A percentile compares a stretch with the other conserved stretches of the same genome.
Evolutionary conservation across 2,113 vertebrate genomes (phyloP).

Genomic region (Bettongia penicillata): DNA sequence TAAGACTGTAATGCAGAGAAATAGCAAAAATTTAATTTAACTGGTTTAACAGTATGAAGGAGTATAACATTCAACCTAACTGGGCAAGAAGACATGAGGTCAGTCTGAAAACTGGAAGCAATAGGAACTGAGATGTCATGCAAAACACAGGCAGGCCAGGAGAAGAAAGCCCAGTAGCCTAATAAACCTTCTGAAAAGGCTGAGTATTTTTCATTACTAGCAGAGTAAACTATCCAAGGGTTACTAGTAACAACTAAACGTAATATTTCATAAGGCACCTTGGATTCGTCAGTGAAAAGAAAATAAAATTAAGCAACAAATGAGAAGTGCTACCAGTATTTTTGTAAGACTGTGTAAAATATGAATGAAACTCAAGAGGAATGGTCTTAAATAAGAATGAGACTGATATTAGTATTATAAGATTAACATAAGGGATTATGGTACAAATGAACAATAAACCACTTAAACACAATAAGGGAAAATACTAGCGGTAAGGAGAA

Average conservation of each 20-base stretch:
- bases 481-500: neutral
- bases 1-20: neutral
- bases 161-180: neutral
- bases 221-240: neutral
- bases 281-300: neutral
- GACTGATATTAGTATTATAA: neutral
- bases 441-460: neutral
- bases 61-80: neutral
- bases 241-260: neutral
- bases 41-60: neutral
- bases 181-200: no score
- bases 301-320: neutral
- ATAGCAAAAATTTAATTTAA: neutral
- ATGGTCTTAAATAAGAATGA: neutral
- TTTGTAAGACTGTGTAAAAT: neutral
- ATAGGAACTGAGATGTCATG: neutral
- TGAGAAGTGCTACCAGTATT: neutral
- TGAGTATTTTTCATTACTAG: neutral
- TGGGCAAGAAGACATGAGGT: neutral
- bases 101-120: neutral
- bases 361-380: neutral
- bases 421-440: neutral
- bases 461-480: neutral
- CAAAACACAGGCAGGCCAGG: neutral
- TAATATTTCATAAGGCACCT: neutral